A percentile compares a stretch with the other conserved stretches of the same genome.
Evolutionary conservation across 2,888 invertebrate genomes (phyloP).

Genomic region (Anarsia innoxiella): DNA sequence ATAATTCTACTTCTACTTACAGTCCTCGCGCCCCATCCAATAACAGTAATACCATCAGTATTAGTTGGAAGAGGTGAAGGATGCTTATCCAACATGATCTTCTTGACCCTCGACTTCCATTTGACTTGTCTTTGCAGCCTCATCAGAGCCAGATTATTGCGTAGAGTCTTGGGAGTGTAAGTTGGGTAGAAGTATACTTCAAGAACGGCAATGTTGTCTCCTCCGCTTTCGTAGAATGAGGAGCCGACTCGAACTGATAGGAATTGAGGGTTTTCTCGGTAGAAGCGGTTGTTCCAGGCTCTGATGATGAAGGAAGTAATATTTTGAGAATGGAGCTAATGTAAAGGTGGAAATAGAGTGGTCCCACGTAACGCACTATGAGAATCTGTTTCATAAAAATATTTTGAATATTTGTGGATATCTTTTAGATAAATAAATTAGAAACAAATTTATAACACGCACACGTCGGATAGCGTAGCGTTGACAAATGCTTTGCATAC

Average conservation of each 20-base stretch:
- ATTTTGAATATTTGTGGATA: background rate
- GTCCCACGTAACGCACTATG: background rate
- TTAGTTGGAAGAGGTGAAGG: conserved; percentile 19
- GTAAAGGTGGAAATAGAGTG: background rate
- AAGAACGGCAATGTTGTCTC: conserved; percentile 27
- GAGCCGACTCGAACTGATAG: conserved; percentile 29
- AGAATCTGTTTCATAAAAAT: background rate
- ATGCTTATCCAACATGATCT: conserved; percentile 24
- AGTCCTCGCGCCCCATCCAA: conserved; percentile 32
- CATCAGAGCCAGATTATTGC: conserved; percentile 28
- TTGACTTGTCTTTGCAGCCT: conserved; percentile 24
- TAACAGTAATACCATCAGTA: conserved; percentile 25
- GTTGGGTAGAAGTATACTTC: conserved; percentile 32
- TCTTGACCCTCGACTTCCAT: conserved; percentile 22
- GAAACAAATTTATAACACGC: background rate
- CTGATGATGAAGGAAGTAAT: conserved; percentile 17
- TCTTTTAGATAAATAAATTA: background rate
- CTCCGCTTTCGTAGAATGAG: conserved; percentile 27
- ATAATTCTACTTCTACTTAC: conserved; percentile 18
- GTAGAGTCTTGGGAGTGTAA: conserved; percentile 29
- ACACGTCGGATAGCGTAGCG: background rate
- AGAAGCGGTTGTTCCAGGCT: conserved; percentile 34
- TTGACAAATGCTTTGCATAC: too few species aligned
- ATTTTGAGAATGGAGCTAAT: background rate
- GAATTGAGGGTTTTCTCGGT: conserved; percentile 32